Percentiles rank a stretch among this genome's conserved stretches.
Evolutionary conservation across 2,797 vertebrate species (phyloP).

Genomic region (Sorex maritimensis): DNA sequence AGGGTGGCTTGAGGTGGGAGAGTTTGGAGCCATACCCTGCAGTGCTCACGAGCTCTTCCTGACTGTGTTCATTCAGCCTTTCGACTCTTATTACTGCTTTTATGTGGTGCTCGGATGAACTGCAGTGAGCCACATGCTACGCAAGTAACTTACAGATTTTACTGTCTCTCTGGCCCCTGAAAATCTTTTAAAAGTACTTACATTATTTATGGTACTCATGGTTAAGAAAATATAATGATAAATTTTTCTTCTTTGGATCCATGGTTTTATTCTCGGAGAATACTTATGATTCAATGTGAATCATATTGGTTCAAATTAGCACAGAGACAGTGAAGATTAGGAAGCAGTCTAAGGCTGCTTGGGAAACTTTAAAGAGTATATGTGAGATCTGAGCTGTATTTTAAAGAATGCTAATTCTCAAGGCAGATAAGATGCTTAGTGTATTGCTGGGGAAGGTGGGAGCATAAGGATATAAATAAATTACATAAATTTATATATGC

Average conservation of each 20-base stretch:
- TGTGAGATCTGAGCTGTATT: neutral
- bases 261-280: neutral
- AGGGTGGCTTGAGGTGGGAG: no score
- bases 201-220: neutral
- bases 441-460: neutral
- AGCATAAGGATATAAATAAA: neutral
- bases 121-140: no score
- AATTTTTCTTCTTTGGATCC: neutral
- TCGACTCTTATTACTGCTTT: no score
- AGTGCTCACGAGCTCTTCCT: no score
- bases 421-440: neutral
- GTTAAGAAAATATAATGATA: neutral
- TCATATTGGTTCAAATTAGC: neutral
- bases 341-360: neutral
- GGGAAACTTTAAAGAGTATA: neutral
- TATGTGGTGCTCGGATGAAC: no score
- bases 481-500: neutral
- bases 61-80: no score
- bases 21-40: no score
- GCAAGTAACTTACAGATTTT: no score
- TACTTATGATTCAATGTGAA: neutral
- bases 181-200: slow-evolving; percentile 20
- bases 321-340: neutral
- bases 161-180: neutral
- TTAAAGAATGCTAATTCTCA: neutral